These are phyloP conservation scores for Apotomis capreana DNA, from an alignment of 2,888 invertebrate genomes.

Conservation along the genomic window DNA sequence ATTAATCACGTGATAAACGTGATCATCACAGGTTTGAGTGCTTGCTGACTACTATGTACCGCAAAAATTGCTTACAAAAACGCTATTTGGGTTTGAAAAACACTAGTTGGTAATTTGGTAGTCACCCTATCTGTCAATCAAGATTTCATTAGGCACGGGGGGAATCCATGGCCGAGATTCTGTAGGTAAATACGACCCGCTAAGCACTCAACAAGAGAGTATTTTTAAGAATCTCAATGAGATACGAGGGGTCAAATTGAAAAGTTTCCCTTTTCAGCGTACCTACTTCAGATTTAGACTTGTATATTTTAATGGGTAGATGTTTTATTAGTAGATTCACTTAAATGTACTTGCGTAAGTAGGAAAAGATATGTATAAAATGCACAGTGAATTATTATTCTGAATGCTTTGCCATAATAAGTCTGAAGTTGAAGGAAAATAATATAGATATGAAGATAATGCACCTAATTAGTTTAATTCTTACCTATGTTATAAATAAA, in stretches of 20 bases:
- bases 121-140: conserved; percentile 16
- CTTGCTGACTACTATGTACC: too few relatives aligned
- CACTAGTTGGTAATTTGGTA: conserved; percentile 18
- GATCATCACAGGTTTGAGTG: too few relatives aligned
- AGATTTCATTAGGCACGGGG: conserved; percentile 34
- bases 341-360: not conserved
- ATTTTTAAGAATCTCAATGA: conserved; percentile 36
- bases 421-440: too few relatives aligned
- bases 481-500: too few relatives aligned
- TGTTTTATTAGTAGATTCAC: not conserved
- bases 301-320: conserved; percentile 9
- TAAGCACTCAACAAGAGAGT: conserved; percentile 30
- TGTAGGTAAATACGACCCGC: conserved; percentile 22
- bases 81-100: not conserved
- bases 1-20: too few relatives aligned
- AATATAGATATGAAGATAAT: too few relatives aligned
- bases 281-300: conserved; percentile 32
- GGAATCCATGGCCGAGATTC: conserved; percentile 5
- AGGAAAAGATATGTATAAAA: too few relatives aligned
- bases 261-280: conserved; percentile 33
- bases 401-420: too few relatives aligned
- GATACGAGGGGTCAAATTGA: conserved; percentile 38
- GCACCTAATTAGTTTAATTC: too few relatives aligned
- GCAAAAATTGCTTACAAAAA: not conserved
- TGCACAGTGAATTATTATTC: too few relatives aligned